These are phyloP conservation scores for Argya squamiceps DNA, from an alignment of 2,797 vertebrate genomes.

Conservation along the genomic window DNA sequence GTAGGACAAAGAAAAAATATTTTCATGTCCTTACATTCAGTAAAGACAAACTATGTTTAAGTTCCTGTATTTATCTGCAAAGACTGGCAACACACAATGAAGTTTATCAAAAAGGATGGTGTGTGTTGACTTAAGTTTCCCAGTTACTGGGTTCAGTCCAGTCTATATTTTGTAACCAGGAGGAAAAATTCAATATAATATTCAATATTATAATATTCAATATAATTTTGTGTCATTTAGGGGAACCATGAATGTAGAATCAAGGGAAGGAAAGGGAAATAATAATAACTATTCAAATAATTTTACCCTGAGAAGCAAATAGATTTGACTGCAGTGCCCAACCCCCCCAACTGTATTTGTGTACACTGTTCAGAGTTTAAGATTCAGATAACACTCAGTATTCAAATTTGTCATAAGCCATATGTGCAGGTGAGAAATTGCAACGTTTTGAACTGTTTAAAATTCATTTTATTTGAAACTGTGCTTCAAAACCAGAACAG, in stretches of 20 bases:
- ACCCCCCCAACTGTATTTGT: slow-evolving; percentile 2
- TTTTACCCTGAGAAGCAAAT: slow-evolving; percentile 44
- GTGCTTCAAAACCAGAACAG: slow-evolving; percentile 40
- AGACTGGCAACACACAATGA: neutral
- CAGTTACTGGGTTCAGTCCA: neutral
- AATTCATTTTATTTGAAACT: slow-evolving; percentile 54
- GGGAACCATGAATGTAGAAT: neutral
- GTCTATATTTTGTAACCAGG: neutral
- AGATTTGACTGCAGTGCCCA: slow-evolving; percentile 18
- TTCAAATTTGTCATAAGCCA: slow-evolving; percentile 67
- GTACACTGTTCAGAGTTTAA: slow-evolving; percentile 32
- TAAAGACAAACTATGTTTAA: slow-evolving; percentile 35
- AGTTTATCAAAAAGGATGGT: neutral
- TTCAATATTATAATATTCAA: neutral
- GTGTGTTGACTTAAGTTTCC: neutral
- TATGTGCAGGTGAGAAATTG: slow-evolving; percentile 63
- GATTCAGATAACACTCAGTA: slow-evolving; percentile 63
- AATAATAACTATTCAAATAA: slow-evolving; percentile 36
- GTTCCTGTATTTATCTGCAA: slow-evolving; percentile 5
- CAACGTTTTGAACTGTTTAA: slow-evolving; percentile 41
- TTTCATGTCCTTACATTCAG: neutral
- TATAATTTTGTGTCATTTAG: slow-evolving; percentile 36
- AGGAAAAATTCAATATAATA: neutral
- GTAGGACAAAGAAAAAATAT: neutral
- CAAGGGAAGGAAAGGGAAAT: neutral